A percentile compares a stretch with the other conserved stretches of the same genome.
Conservation (phyloP, 2,113 vertebrate genomes). For the Panthera leo region DNA sequence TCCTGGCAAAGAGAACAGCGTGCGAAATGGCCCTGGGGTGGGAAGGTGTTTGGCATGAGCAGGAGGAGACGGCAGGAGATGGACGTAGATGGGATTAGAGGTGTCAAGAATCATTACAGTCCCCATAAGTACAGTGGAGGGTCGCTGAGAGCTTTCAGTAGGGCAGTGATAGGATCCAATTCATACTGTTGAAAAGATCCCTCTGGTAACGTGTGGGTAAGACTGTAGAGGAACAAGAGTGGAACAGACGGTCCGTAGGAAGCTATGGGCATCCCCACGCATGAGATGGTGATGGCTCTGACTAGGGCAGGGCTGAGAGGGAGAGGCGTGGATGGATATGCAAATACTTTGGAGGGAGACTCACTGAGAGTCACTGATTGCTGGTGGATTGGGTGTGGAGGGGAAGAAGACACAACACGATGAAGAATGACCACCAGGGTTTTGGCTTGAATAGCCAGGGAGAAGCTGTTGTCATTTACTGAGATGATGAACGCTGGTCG, state of each 20-base stretch:
- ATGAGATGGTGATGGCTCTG: neutral
- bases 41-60: neutral
- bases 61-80: neutral
- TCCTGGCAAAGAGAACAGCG: neutral
- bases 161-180: neutral
- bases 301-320: neutral
- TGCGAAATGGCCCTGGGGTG: too few species aligned
- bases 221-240: neutral
- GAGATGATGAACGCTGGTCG: neutral
- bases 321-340: neutral
- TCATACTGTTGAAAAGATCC: neutral
- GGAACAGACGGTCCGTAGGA: neutral
- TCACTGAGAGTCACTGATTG: neutral
- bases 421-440: neutral
- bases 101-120: neutral
- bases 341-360: neutral
- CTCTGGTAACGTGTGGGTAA: neutral
- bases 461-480: neutral
- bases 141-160: neutral
- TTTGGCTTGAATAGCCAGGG: neutral
- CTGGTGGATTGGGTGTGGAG: neutral
- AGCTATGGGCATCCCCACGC: too few species aligned
- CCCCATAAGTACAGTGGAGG: neutral
- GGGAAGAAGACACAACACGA: too few species aligned
- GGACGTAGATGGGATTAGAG: accelerated